Conservation (phyloP, 2,113 vertebrate genomes). For the Garra rufa region DNA sequence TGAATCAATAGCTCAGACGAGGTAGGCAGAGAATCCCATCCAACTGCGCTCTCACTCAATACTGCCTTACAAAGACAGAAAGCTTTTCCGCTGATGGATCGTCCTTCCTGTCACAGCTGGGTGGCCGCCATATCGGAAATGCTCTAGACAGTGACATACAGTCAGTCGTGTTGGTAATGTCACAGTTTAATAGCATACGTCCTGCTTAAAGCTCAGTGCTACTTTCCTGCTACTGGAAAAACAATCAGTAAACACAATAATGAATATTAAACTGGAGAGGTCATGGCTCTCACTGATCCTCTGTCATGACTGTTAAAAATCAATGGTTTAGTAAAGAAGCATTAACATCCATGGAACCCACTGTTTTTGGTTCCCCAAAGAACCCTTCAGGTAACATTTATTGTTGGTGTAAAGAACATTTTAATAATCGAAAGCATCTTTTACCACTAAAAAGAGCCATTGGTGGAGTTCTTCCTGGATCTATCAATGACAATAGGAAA, state of each 20-base stretch:
- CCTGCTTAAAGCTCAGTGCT: background rate
- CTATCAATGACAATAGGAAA: too few species aligned
- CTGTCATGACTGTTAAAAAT: too few species aligned
- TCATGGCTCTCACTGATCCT: background rate
- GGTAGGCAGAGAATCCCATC: constrained; percentile 20
- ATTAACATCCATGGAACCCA: too few species aligned
- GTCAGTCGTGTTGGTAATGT: constrained; percentile 14
- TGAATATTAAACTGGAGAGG: background rate
- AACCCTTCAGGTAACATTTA: too few species aligned
- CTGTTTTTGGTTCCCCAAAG: too few species aligned
- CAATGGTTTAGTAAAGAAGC: too few species aligned
- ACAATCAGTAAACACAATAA: background rate
- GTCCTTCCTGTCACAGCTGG: constrained; percentile 13
- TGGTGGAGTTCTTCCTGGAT: too few species aligned
- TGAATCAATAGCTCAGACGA: constrained; percentile 14
- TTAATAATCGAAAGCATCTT: too few species aligned
- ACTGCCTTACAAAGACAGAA: constrained; percentile 4
- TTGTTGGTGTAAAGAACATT: too few species aligned
- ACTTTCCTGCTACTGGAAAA: constrained; percentile 5
- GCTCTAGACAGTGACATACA: constrained; percentile 20
- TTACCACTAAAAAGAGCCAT: too few species aligned
- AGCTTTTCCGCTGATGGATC: constrained; percentile 19
- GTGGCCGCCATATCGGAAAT: constrained; percentile 8
- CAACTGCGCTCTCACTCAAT: constrained; percentile 16
- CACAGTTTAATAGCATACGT: background rate